These are phyloP conservation scores for Tichodroma muraria DNA, from an alignment of 2,113 vertebrate species.

Conservation along the genomic window DNA sequence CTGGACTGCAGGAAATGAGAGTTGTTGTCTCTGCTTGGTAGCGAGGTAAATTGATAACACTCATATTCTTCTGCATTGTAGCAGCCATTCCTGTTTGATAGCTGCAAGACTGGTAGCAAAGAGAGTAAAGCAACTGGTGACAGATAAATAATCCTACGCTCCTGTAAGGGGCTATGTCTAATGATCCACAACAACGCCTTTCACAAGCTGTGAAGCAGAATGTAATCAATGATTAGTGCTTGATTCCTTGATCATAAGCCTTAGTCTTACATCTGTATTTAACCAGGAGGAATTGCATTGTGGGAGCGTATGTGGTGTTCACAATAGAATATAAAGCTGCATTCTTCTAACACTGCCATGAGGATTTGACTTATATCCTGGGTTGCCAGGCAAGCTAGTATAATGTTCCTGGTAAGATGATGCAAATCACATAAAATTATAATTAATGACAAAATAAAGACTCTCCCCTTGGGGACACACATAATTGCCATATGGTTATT, in stretches of 20 bases:
- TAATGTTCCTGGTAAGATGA: conserved; percentile 17
- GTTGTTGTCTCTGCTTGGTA: not conserved
- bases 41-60: not conserved
- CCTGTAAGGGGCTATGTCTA: conserved; percentile 26
- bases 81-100: not conserved
- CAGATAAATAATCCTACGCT: conserved; percentile 56
- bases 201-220: conserved; percentile 56
- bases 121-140: conserved; percentile 24
- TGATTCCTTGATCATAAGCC: conserved; percentile 62
- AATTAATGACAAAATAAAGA: conserved; percentile 57
- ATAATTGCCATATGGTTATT: conserved; percentile 52
- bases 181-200: conserved; percentile 56
- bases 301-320: not conserved
- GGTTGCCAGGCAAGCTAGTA: conserved; percentile 15
- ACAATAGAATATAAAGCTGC: conserved; percentile 3
- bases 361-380: conserved; percentile 40
- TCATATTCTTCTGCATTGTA: not conserved
- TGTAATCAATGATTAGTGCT: conserved; percentile 34
- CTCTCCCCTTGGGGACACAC: not conserved
- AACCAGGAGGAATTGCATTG: conserved; percentile 26
- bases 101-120: not conserved
- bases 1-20: not conserved
- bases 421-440: conserved; percentile 49
- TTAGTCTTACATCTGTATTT: conserved; percentile 43
- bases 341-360: not conserved